These are phyloP conservation scores for Abramis brama DNA, from an alignment of 2,113 vertebrate genomes.

Conservation along the genomic window DNA sequence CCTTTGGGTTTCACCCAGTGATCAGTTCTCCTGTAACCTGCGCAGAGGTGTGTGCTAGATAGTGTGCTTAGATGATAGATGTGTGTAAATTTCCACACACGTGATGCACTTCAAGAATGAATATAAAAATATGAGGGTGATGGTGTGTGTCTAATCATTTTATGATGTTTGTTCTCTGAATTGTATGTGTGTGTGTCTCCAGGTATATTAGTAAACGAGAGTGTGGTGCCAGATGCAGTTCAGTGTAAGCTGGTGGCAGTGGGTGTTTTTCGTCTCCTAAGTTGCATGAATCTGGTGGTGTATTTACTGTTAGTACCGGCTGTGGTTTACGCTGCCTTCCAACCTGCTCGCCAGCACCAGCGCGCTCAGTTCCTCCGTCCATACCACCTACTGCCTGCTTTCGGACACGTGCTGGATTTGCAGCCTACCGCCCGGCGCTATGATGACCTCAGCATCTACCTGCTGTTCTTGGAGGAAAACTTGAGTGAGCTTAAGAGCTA, in stretches of 20 bases:
- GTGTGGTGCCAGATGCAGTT: conserved; percentile 75
- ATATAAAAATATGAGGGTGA: neutral
- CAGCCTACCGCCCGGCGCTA: conserved; percentile 74
- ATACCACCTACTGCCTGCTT: conserved; percentile 89
- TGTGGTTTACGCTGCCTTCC: conserved; percentile 80
- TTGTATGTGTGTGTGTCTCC: conserved; percentile 74
- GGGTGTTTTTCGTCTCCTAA: conserved; percentile 90
- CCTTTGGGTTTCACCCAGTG: conserved; percentile 83
- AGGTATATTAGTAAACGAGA: conserved; percentile 86
- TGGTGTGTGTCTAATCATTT: neutral
- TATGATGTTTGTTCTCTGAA: neutral
- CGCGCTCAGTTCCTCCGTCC: conserved; percentile 82
- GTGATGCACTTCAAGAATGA: neutral
- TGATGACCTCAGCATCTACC: conserved; percentile 91
- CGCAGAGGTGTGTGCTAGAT: conserved; percentile 75
- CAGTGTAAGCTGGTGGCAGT: conserved; percentile 94
- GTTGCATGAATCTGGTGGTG: conserved; percentile 86
- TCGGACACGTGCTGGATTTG: conserved; percentile 78
- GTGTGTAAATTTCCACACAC: no score
- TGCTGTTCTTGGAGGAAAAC: conserved; percentile 93
- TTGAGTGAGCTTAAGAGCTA: conserved; percentile 92
- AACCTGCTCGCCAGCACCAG: conserved; percentile 82
- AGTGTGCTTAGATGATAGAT: no score
- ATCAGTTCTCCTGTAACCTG: conserved; percentile 90
- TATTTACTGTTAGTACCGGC: conserved; percentile 81